Percentiles rank a stretch among this genome's conserved stretches.
Evolutionary conservation across 2,113 vertebrate species (phyloP).

Genomic region (Edolisoma coerulescens): DNA sequence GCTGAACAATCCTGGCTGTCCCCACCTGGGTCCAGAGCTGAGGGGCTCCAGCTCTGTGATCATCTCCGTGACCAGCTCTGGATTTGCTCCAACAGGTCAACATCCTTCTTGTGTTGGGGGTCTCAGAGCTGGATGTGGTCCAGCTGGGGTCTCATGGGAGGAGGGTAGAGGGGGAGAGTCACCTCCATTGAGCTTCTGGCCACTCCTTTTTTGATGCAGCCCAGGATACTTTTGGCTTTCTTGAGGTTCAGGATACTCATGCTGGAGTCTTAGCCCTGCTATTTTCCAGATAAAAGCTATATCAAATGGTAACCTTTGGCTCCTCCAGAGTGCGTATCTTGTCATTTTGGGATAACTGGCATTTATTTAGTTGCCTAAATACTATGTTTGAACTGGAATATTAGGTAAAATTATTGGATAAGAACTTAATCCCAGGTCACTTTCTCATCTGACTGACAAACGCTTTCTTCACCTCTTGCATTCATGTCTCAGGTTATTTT

Average conservation of each 20-base stretch:
- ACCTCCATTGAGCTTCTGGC: not conserved
- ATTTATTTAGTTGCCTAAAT: not conserved
- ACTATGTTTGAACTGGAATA: not conserved
- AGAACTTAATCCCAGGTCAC: not conserved
- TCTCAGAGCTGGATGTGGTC: not conserved
- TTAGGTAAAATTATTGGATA: not conserved
- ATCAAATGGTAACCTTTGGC: not conserved
- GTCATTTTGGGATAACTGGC: not conserved
- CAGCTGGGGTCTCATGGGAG: not conserved
- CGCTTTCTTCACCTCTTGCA: fast-evolving
- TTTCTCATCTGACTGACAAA: not conserved
- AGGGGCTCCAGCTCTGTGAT: not conserved
- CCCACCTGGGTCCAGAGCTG: not conserved
- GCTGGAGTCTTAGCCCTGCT: not conserved
- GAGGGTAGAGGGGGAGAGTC: not conserved
- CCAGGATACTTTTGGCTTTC: not conserved
- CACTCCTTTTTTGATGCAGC: not conserved
- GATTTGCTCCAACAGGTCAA: not conserved
- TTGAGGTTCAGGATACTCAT: not conserved
- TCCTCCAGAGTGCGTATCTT: not conserved
- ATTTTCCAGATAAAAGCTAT: not conserved
- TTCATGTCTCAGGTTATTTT: not conserved
- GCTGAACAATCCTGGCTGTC: not conserved
- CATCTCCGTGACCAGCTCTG: not conserved
- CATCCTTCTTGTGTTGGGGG: not conserved